A percentile compares a stretch with the other conserved stretches of the same genome.
Evolutionary conservation across 2,888 invertebrate species (phyloP).

Genomic region (Dasypogon diadema): DNA sequence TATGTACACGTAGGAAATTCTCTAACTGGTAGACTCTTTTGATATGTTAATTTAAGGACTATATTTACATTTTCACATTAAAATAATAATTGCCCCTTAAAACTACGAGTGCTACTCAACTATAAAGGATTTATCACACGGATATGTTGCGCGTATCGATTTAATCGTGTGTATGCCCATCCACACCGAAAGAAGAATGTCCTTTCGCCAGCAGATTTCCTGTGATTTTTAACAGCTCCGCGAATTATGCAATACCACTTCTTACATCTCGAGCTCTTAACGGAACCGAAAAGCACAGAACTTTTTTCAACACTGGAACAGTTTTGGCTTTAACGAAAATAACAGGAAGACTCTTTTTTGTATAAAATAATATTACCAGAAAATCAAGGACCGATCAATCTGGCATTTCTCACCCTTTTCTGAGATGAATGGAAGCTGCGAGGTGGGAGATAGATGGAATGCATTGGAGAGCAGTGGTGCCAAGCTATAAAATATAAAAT

Average conservation of each 20-base stretch:
- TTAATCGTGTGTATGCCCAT: constrained; percentile 32
- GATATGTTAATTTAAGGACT: constrained; percentile 26
- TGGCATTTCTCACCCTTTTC: constrained; percentile 56
- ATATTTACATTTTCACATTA: constrained; percentile 32
- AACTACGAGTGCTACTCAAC: constrained; percentile 39
- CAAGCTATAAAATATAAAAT: too few species aligned
- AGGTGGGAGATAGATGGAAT: background rate
- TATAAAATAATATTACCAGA: constrained; percentile 50
- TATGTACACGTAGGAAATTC: constrained; percentile 27
- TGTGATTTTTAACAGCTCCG: background rate
- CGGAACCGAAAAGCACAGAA: constrained; percentile 3
- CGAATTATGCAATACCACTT: constrained; percentile 47
- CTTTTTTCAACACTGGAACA: constrained; percentile 10
- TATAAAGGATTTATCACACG: constrained; percentile 42
- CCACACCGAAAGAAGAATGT: constrained; percentile 24
- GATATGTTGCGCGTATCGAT: constrained; percentile 45
- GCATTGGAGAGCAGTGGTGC: too few species aligned
- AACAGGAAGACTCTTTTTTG: constrained; percentile 39
- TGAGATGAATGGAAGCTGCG: constrained; percentile 50
- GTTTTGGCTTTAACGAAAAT: constrained; percentile 12
- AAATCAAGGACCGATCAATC: constrained; percentile 55
- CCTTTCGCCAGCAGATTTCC: constrained; percentile 4
- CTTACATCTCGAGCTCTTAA: constrained; percentile 19
- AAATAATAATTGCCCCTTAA: constrained; percentile 3
- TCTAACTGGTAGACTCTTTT: constrained; percentile 46